Base-by-base conservation (phyloP, 2,797 vertebrate species). In the Pelobates cultripes region DNA sequence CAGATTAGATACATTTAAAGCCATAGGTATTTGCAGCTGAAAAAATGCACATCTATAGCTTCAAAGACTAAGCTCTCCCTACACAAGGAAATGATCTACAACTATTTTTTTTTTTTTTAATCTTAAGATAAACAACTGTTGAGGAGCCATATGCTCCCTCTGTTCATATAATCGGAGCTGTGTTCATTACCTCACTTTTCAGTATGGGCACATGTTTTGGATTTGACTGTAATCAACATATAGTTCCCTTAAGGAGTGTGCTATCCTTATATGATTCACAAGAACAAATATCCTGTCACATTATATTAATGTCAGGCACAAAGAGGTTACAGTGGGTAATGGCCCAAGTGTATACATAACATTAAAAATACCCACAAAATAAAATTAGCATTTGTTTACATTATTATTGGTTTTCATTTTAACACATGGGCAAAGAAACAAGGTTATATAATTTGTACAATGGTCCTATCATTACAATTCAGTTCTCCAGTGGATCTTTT, bases 251-350 rank as follows among this genome's bases (percentile, higher is more conserved):
- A 79, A 71, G 82, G 77, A 79, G 44, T 70, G 51, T 79, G 77
- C 66, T 83, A 79, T 79, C 66, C 77, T 83, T 15, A 66, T 75
- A 66, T 75, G 77, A 79, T 70, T 83, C 82, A 79, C 68, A 72
- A 75, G 71, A 64, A 79, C 77, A 79, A 83, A 79, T 79, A 79
- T 55, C 78, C 77, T 83, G 82, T 75, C 82, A 75, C 7, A 66
- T 45, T n/a, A 40, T 66, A 70, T 83, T 75, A 83, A 71, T 66
- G 77, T 83, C 7, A 75, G 61, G 57, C 55, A 75, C 45, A 66
- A 55, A 43, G 77, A 83, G 53, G 75, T 78, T 78, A 74, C 44
- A 70, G 44, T 77, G 81, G 76, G 55, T 41, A 75, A 75, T 28
- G n/a, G 10, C 28, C 61, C 61, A 28, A 28, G 61, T 64, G n/a